These are phyloP conservation scores for Meandrusa payeni DNA, from an alignment of 2,888 invertebrate species.

Conservation along the genomic window DNA sequence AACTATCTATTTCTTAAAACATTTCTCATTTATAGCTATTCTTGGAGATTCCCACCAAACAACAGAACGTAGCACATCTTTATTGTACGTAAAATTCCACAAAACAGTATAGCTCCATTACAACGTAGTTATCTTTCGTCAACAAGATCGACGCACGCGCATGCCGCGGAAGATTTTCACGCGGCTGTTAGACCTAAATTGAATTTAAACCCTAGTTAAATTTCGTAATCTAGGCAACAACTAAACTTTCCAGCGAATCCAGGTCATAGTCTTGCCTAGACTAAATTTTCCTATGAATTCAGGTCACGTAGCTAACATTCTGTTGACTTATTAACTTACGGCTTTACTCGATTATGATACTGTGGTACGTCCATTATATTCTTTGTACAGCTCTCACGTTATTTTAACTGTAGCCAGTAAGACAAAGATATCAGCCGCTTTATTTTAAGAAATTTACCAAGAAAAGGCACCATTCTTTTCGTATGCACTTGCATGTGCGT, in stretches of 20 bases:
- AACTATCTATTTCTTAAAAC: too few species aligned
- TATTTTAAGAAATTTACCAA: too few species aligned
- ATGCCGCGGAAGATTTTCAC: constrained; percentile 34
- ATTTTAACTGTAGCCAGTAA: too few species aligned
- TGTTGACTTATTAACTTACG: constrained; percentile 17
- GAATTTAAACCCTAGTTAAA: constrained; percentile 19
- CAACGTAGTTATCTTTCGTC: constrained; percentile 36
- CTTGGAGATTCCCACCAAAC: neutral
- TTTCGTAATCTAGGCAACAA: constrained; percentile 14
- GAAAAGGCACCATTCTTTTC: too few species aligned
- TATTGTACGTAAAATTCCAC: constrained; percentile 20
- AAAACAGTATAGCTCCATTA: constrained; percentile 15
- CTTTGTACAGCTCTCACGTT: too few species aligned
- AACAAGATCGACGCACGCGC: constrained; percentile 30
- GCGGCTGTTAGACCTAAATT: constrained; percentile 17
- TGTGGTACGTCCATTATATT: neutral
- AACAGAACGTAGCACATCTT: constrained; percentile 1
- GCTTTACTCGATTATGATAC: constrained; percentile 7
- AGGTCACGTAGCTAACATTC: constrained; percentile 13
- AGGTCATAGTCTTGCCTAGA: constrained; percentile 15
- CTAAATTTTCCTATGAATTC: constrained; percentile 24
- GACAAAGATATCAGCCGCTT: too few species aligned
- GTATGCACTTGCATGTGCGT: too few species aligned
- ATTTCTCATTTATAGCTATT: too few species aligned
- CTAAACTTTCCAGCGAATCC: constrained; percentile 20